Evolutionary conservation across 2,888 invertebrate genomes (phyloP), one percentile per base, ranked within the genome.

Genomic region (Epistrophe grossulariae): DNA sequence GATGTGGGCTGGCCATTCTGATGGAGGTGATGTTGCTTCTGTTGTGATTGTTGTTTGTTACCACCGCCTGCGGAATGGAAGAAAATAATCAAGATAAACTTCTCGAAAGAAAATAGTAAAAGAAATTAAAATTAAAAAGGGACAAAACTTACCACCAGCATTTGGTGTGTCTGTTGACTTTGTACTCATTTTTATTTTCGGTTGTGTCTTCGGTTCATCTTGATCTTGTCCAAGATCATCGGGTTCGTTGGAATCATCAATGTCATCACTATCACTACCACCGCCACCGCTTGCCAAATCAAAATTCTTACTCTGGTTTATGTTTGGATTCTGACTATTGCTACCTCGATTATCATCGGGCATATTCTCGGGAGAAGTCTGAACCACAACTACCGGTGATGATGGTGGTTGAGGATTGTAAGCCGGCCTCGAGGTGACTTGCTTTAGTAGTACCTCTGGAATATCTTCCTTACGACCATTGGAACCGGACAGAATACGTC

Each of bases 391-490:
- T 17, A 91, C 90, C 0, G 92, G 91, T 1, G 91, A 91, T 4
- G 91, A 91, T 1, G 92, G 92, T 0, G 91, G 91, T 52, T 91
- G 90, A 77, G 91, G 90, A 71, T 88, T 90, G 9, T 88, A 87
- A 17, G 90, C 91, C 2, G 94, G 94, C 17, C 93, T 92, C 1
- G 95, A 94, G 1, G 96, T 96, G 45, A 95, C 95, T 0, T 95
- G 95, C 83, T 95, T 94, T 31, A 97, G 92, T 0, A 97, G 93
- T 57, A 97, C 96, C 88, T 97, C 97, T 0, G 97, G 96, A 73
- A 97, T 96, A 89, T 96, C 96, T 89, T 97, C 96, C 89, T 96
- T 97, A 40, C 97, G 94, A 0, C 97, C 97, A 91, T 97, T 97
- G 70, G 97, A 97, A 1, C 97, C 97, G 68, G 97, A 97, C 31